Conservation (phyloP, 1,140 invertebrate genomes). For the Myzus persicae region DNA sequence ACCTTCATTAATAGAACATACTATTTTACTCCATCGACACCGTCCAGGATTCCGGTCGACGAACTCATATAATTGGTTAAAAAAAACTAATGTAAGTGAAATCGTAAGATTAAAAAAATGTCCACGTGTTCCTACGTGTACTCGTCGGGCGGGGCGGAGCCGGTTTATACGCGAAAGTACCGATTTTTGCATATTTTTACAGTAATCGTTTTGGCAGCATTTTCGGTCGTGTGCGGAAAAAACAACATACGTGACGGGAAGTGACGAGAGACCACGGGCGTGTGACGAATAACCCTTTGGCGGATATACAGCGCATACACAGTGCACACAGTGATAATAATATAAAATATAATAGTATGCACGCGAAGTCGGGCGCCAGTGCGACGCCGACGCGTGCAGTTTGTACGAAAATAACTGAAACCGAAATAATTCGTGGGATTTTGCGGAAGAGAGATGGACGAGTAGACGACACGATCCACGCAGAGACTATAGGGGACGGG, state of each 20-base stretch:
- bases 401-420: background rate
- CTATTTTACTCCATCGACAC: background rate
- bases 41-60: background rate
- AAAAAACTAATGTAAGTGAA: background rate
- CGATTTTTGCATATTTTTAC: conserved; percentile 16
- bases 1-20: background rate
- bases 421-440: background rate
- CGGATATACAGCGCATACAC: background rate
- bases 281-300: background rate
- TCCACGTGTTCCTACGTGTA: background rate
- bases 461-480: background rate
- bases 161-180: background rate
- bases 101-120: background rate
- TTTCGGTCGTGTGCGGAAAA: background rate
- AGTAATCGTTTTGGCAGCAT: background rate
- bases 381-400: background rate
- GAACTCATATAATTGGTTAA: background rate
- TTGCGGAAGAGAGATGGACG: background rate
- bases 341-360: background rate
- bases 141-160: background rate
- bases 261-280: background rate
- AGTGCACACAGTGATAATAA: background rate
- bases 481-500: background rate
- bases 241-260: conserved; percentile 7
- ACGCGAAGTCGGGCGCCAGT: background rate